Evolutionary conservation across 1,140 invertebrate genomes (phyloP).

Genomic region (Propsilocerus akamusi): DNA sequence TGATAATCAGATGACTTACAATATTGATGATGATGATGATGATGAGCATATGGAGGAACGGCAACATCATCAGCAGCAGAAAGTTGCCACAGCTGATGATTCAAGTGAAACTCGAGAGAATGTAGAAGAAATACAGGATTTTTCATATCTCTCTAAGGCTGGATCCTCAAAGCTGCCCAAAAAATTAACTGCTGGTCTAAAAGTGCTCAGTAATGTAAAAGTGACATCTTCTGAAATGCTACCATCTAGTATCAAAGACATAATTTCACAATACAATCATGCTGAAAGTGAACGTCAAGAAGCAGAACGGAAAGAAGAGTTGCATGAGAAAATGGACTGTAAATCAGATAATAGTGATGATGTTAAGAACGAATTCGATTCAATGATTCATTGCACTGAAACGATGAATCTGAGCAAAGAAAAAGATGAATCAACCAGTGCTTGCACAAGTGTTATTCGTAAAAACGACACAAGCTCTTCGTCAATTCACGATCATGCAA

Average conservation of each 20-base stretch:
- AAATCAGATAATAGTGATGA: constrained; percentile 6
- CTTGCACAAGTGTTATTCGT: background rate
- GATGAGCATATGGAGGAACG: background rate
- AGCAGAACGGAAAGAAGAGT: background rate
- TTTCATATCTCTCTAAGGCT: too few relatives aligned
- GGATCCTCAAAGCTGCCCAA: too few relatives aligned
- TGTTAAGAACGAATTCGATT: constrained; percentile 4
- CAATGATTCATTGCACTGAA: background rate
- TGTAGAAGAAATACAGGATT: background rate
- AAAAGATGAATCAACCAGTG: background rate
- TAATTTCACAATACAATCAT: background rate
- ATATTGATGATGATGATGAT: background rate
- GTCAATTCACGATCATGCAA: background rate
- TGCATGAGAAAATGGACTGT: background rate
- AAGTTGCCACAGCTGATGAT: too few relatives aligned
- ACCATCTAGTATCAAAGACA: background rate
- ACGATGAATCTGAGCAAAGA: background rate
- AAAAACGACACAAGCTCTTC: background rate
- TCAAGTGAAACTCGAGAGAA: background rate
- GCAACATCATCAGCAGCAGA: background rate
- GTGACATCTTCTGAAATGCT: background rate
- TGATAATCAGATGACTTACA: background rate
- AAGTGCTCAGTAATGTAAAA: background rate
- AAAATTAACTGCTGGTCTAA: background rate
- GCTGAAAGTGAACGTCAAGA: background rate